Conservation (phyloP, 1,140 invertebrate genomes). For the Harpegnathos saltator region DNA sequence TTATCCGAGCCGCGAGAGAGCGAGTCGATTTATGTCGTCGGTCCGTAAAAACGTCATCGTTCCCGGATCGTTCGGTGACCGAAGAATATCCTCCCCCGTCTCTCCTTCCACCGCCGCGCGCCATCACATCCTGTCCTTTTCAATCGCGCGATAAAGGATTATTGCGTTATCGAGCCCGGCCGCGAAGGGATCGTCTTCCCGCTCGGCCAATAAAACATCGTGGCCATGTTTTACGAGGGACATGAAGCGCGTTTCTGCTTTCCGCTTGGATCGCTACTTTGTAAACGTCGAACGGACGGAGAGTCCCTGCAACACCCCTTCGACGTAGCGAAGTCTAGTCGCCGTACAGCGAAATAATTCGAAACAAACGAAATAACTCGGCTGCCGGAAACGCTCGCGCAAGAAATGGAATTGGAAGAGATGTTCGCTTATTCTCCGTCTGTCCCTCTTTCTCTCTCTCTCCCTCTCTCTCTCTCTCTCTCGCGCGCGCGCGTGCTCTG, state of each 20-base stretch:
- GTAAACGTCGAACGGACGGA: conserved; percentile 35
- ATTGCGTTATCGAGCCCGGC: conserved; percentile 61
- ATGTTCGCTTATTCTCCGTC: no score
- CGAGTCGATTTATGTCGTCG: conserved; percentile 59
- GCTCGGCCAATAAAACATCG: conserved; percentile 62
- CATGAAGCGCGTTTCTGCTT: conserved; percentile 54
- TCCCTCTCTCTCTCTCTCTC: no score
- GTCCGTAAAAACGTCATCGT: conserved; percentile 57
- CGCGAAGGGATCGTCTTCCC: conserved; percentile 31
- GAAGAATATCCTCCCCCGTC: conserved; percentile 42
- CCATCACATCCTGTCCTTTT: conserved; percentile 37
- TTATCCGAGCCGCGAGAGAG: conserved; percentile 21
- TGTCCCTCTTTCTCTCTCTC: no score
- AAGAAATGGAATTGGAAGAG: background rate
- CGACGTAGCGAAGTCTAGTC: background rate
- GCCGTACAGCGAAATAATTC: background rate
- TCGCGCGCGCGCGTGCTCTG: no score
- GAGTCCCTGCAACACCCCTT: background rate
- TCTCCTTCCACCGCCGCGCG: background rate
- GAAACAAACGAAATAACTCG: conserved; percentile 33
- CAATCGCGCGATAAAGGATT: conserved; percentile 68
- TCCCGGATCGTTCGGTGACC: conserved; percentile 21
- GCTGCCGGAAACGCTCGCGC: background rate
- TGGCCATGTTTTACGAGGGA: conserved; percentile 50
- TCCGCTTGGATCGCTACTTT: conserved; percentile 57